Conservation (phyloP, 2,888 invertebrate genomes). For the Zonitis immaculata region DNA sequence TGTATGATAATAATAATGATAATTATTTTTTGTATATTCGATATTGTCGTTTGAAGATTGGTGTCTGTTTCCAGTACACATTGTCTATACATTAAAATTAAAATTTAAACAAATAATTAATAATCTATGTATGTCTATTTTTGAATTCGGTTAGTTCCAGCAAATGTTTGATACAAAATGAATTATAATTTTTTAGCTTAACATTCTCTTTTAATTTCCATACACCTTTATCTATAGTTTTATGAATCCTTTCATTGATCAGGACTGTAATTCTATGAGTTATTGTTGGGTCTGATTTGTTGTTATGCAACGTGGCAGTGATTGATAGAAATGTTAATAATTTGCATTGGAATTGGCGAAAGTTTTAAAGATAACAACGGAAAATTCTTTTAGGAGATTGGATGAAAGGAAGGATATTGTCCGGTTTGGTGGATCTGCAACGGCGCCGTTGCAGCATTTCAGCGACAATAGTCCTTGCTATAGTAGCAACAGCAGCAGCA, state of each 20-base stretch:
- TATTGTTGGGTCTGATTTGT: no score
- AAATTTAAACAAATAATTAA: no score
- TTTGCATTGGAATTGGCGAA: no score
- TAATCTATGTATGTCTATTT: constrained; percentile 17
- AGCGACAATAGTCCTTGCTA: constrained; percentile 4
- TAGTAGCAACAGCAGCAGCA: no score
- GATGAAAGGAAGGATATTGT: no score
- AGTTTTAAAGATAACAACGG: no score
- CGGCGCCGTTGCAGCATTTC: constrained; percentile 9
- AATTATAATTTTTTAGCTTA: constrained; percentile 33
- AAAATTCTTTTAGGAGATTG: no score
- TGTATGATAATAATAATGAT: constrained; percentile 9
- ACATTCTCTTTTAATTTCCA: constrained; percentile 3
- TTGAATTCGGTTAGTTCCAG: constrained; percentile 22
- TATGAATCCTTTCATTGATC: neutral
- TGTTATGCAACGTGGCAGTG: no score
- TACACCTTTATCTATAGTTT: no score
- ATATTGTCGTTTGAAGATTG: constrained; percentile 2
- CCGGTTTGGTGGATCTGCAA: no score
- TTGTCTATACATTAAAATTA: constrained; percentile 5
- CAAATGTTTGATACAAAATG: constrained; percentile 32
- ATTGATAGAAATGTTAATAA: no score
- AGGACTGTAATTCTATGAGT: no score
- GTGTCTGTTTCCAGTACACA: neutral
- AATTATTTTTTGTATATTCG: constrained; percentile 18